Evolutionary conservation across 2,797 vertebrate genomes (phyloP).

Genomic region (Paramormyrops hopkinsi): DNA sequence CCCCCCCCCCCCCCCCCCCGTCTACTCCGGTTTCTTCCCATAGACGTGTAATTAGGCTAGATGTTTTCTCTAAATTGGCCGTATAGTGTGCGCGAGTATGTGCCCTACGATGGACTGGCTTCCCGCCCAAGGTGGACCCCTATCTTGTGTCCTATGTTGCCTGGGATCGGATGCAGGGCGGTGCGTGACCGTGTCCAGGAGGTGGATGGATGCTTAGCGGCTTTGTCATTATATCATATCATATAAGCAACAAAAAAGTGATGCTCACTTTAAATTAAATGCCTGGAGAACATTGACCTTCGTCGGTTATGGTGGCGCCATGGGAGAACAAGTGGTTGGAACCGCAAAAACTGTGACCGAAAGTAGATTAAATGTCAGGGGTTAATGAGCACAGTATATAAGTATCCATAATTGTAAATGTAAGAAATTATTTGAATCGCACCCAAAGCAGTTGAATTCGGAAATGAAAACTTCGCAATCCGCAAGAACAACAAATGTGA

Average conservation of each 20-base stretch:
- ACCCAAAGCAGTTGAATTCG: background rate
- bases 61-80: background rate
- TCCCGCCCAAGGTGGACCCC: background rate
- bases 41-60: background rate
- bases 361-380: conserved; percentile 9
- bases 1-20: background rate
- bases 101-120: background rate
- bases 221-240: background rate
- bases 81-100: background rate
- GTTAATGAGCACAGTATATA: background rate
- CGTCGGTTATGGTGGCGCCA: background rate
- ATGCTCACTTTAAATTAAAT: background rate
- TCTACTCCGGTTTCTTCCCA: background rate
- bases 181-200: background rate
- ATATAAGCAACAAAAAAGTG: background rate
- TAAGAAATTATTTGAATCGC: background rate
- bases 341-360: background rate
- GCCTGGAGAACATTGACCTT: background rate
- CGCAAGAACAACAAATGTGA: background rate
- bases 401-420: conserved; percentile 8
- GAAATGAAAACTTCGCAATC: background rate
- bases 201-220: background rate
- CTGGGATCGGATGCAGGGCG: background rate
- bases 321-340: background rate
- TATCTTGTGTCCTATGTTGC: background rate